Evolutionary conservation across 2,797 vertebrate species (phyloP).

Genomic region (Mus caroli): DNA sequence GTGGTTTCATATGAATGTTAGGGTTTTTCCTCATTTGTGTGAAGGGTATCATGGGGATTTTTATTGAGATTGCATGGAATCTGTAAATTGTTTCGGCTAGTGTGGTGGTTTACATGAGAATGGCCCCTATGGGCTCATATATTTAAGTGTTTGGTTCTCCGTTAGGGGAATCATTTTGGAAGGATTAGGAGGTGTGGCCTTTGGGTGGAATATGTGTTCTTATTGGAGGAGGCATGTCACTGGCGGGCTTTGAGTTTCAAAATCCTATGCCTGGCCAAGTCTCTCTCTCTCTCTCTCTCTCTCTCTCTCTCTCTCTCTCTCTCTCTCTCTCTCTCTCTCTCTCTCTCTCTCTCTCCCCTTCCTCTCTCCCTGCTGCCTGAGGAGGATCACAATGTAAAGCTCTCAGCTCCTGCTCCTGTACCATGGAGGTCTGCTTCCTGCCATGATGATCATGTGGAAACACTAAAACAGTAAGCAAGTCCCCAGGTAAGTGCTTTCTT

Average conservation of each 20-base stretch:
- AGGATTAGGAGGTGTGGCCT: background rate
- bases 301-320: background rate
- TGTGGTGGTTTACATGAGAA: background rate
- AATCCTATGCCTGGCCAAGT: background rate
- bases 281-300: background rate
- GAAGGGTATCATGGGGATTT: background rate
- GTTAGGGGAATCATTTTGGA: background rate
- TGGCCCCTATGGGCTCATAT: background rate
- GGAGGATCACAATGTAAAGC: background rate
- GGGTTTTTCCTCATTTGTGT: too few relatives aligned
- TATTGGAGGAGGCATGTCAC: background rate
- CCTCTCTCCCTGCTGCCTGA: rapidly evolving
- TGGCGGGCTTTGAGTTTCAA: background rate
- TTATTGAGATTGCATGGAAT: background rate
- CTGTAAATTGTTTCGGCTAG: background rate
- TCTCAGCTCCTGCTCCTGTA: background rate
- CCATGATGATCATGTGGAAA: too few relatives aligned
- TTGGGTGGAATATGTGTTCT: background rate
- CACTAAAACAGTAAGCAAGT: background rate
- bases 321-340: background rate
- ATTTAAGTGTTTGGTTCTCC: background rate
- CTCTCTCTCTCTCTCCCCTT: background rate
- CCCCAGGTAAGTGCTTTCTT: background rate
- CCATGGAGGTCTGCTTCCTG: background rate
- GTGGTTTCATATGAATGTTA: background rate